Percentiles rank a stretch among this genome's conserved stretches.
phyloP scores from a whole-genome alignment of 1,140 invertebrate species.

The Caerostris extrusa region DNA sequence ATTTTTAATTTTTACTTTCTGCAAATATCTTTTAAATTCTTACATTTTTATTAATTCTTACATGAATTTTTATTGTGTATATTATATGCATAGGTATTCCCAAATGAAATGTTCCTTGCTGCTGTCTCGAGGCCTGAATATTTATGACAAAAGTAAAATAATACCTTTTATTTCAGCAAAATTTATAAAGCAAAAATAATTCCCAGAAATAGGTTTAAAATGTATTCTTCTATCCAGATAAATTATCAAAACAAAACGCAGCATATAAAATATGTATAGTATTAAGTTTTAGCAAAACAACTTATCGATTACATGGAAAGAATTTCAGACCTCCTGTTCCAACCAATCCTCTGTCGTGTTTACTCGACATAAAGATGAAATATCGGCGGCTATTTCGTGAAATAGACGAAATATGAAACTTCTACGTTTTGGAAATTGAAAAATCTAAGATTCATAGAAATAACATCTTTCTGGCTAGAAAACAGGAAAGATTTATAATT shows the following conservation, averaged over 20 bases:
- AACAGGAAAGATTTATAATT: conserved; percentile 15
- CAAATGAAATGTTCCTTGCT: no score
- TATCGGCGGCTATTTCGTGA: not conserved
- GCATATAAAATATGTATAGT: no score
- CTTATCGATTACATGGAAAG: not conserved
- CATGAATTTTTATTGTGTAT: no score
- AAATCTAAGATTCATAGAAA: conserved; percentile 37
- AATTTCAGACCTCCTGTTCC: not conserved
- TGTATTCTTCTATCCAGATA: no score
- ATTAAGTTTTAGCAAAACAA: not conserved
- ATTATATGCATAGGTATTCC: no score
- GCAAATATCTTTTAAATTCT: no score
- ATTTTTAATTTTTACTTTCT: no score
- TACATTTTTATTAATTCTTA: no score
- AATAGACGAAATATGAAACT: not conserved
- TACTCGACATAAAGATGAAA: not conserved
- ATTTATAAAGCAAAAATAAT: not conserved
- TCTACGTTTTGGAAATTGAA: conserved; percentile 13
- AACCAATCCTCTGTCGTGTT: not conserved
- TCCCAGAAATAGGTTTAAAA: not conserved
- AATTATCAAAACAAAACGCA: no score
- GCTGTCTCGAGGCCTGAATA: not conserved
- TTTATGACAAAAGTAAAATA: not conserved
- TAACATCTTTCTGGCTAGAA: not conserved
- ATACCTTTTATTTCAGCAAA: not conserved